A percentile compares a stretch with the other conserved stretches of the same genome.
These are phyloP conservation scores for Tenthredo mesomela DNA, from an alignment of 2,888 invertebrate species.

Conservation along the genomic window DNA sequence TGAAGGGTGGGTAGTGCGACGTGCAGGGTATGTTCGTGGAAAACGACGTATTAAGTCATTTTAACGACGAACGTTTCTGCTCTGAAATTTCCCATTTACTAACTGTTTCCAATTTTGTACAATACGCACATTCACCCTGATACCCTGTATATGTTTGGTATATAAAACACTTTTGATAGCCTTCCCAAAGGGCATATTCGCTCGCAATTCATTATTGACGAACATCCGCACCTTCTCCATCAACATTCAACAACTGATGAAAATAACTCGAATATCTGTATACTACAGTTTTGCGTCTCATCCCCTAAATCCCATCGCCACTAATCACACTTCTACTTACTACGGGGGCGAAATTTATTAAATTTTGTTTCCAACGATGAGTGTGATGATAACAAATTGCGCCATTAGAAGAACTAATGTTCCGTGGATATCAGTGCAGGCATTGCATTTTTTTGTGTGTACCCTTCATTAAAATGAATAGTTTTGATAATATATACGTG, in stretches of 20 bases:
- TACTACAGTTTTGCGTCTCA: background rate
- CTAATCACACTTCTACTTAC: background rate
- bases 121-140: background rate
- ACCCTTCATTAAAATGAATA: background rate
- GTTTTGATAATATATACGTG: background rate
- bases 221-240: constrained; percentile 25
- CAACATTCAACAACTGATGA: background rate
- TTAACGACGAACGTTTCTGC: constrained; percentile 33
- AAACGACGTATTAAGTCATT: constrained; percentile 45
- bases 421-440: background rate
- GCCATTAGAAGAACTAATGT: background rate
- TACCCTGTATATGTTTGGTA: background rate
- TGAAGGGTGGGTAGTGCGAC: background rate
- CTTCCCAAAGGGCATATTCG: constrained; percentile 24
- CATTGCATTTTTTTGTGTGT: background rate
- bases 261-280: background rate
- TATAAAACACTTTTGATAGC: constrained; percentile 29
- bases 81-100: constrained; percentile 15
- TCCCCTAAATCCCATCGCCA: background rate
- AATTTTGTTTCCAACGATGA: background rate
- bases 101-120: constrained; percentile 33
- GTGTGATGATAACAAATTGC: background rate
- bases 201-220: constrained; percentile 32
- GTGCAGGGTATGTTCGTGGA: background rate
- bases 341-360: background rate